Evolutionary conservation across 2,888 invertebrate species (phyloP), one percentile per base, ranked within the genome.

Genomic region (Acanthosoma haemorrhoidale): DNA sequence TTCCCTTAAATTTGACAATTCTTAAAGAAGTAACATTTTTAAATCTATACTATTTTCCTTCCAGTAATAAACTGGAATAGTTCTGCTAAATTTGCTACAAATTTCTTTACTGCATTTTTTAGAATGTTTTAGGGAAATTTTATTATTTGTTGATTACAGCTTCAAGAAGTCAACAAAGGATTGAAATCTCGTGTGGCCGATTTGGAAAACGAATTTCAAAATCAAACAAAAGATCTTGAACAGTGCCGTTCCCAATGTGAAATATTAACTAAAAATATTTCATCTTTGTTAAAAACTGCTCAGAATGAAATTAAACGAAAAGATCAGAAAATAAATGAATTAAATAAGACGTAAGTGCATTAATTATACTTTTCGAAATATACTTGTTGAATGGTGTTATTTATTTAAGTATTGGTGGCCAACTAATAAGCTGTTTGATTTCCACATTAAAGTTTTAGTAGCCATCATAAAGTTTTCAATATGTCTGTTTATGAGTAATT

Each of bases 221-320:
- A 70, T 60, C 59, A 70, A 71, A 63, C 34, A 13, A 70, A 70
- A 38, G 72, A 72, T n/a, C 70, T 72, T 11, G 36, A 64, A 32
- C 51, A 64, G 9, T 66, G 69, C 25, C 51, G 71, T 25, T 36
- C 51, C 8, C 67, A 71, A 31, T 71, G 63, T 57, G 67, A 64
- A 16, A 60, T 31, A 39, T 59, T 75, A 11, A 63, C 59, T 11
- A 70, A 64, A 31, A 75, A 74, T 41, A 67, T 73, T 31, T 73
- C 75, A 36, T 71, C 75, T 4, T 34, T 75, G 5, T 70, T 72
- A 36, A 74, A 74, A 58, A 75, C 75, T 36, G 75, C 75, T 39
- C 71, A 72, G 38, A 60, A 61, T 36, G 75, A 75, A 59, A 64
- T 75, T 39, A 57, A 68, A 11, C 58, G 74, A 51, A 75, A 75